Base-by-base conservation (phyloP, 2,113 vertebrate genomes). In the Herpailurus yagouaroundi region DNA sequence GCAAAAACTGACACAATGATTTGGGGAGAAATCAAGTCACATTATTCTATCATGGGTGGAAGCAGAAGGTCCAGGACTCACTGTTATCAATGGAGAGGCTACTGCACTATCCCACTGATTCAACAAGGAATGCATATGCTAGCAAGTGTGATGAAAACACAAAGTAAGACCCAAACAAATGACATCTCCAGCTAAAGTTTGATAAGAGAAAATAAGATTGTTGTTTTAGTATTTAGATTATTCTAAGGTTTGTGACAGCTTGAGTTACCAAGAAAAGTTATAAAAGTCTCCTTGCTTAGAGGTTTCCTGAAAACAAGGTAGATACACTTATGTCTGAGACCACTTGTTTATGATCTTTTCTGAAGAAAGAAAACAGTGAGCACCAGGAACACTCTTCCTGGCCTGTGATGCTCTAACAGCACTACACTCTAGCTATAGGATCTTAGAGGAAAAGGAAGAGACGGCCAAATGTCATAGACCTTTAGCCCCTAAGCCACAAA, bases 401-500 rank as follows among this genome's bases (percentile, higher is more conserved):
- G 6, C 21, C 95, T 86, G 31, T 23, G 85, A 50, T 16, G 83
- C 50, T 96, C 14, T 36, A 38, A 23, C 0, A 86, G 55, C 55
- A 66, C 52, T 74, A 7, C 41, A 45, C 33, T 91, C 57, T 31
- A 63, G 63, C 81, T 57, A n/a, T 0, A 41, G 38, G 60, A 73
- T 36, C 76, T 84, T 64, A 87, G 13, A 90, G 36, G 23, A 93
- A 94, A 94, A 94, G 55, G 48, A 89, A 74, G 23, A 63, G 27
- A 83, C 31, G 14, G 68, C 48, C 76, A 95, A 93, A 86, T 13
- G 89, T 89, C 92, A 89, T 21, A 69, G 60, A 91, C 77, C 80
- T 94, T 91, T 76, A 83, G 87, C 68, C 41, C 76, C 27, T n/a
- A 33, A 41, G 48, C 63, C 85, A 95, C 52, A 95, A 87, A 98